A percentile compares a stretch with the other conserved stretches of the same genome.
Evolutionary conservation across 1,140 invertebrate genomes (phyloP).

Genomic region (Mycetomoellerius zeteki): DNA sequence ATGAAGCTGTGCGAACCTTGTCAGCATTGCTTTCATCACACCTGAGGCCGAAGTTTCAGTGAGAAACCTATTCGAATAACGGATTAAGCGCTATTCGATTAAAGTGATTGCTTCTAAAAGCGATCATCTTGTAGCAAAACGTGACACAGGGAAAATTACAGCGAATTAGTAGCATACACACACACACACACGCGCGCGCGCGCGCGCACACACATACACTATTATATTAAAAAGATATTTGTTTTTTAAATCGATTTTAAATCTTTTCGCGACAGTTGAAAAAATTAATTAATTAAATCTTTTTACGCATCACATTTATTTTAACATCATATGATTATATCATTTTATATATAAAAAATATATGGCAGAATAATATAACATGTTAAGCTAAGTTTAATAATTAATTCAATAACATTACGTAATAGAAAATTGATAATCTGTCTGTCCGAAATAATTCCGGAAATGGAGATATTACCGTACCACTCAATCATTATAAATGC

Average conservation of each 20-base stretch:
- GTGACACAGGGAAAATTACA: neutral
- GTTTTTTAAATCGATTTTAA: constrained; percentile 8
- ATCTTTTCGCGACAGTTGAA: neutral
- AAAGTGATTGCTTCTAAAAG: constrained; percentile 3
- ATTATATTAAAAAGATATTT: neutral
- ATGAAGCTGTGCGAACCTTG: constrained; percentile 23
- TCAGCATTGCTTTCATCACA: constrained; percentile 10
- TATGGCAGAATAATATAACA: neutral
- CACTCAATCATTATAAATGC: neutral
- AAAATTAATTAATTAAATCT: neutral
- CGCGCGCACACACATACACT: too few species aligned
- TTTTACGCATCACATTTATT: neutral
- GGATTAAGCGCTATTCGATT: constrained; percentile 33
- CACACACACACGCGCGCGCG: too few species aligned
- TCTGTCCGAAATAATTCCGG: neutral
- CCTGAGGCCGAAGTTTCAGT: constrained; percentile 42
- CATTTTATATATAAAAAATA: neutral
- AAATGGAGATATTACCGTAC: neutral
- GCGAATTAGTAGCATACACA: neutral
- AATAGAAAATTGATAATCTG: constrained; percentile 28
- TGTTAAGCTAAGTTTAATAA: neutral
- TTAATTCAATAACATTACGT: neutral
- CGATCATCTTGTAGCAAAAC: neutral
- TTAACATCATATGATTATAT: neutral
- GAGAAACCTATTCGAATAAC: constrained; percentile 47